phyloP scores from a whole-genome alignment of 2,888 invertebrate genomes.

The Callyntrura guangdongensis region DNA sequence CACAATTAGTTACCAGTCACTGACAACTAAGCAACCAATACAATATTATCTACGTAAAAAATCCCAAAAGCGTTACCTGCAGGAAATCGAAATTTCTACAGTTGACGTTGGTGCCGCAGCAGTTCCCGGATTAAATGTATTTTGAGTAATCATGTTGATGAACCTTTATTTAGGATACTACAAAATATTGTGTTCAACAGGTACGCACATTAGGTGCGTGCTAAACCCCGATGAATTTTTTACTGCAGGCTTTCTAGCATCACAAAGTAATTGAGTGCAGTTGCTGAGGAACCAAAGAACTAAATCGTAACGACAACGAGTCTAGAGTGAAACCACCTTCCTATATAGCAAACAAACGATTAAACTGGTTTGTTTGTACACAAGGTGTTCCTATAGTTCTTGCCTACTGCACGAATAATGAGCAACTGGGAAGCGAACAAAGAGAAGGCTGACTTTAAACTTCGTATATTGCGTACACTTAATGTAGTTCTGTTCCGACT shows the following conservation, averaged over 20 bases:
- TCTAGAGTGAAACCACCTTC: background rate
- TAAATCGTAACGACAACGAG: background rate
- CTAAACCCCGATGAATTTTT: background rate
- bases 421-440: background rate
- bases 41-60: too few relatives aligned
- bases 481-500: background rate
- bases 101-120: constrained; percentile 84
- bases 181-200: too few relatives aligned
- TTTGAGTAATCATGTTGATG: constrained; percentile 41
- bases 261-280: background rate
- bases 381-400: too few relatives aligned
- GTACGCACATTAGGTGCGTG: too few relatives aligned
- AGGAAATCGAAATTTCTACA: constrained; percentile 84
- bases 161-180: background rate
- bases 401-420: too few relatives aligned
- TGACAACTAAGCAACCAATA: too few relatives aligned
- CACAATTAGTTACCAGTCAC: background rate
- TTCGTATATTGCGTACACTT: background rate
- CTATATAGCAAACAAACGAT: background rate
- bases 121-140: constrained; percentile 80
- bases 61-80: constrained; percentile 76
- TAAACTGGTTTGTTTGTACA: too few relatives aligned
- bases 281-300: too few relatives aligned
- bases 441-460: background rate
- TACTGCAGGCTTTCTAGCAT: background rate